Percentiles rank a stretch among this genome's conserved stretches.
These are phyloP conservation scores for Chaenodraco wilsoni DNA, from an alignment of 2,797 vertebrate species.

Conservation along the genomic window DNA sequence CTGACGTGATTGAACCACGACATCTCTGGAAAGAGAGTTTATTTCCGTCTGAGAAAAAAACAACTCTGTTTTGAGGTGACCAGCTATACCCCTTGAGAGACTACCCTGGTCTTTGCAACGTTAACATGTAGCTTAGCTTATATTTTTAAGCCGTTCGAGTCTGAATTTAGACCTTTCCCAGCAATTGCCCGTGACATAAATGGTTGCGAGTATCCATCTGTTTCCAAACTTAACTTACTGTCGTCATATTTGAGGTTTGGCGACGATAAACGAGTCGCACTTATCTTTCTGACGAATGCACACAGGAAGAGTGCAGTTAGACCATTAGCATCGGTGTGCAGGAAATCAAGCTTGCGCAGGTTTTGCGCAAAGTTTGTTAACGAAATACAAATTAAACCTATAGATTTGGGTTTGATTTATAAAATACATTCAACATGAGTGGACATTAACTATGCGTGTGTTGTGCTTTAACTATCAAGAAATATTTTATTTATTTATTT, in stretches of 20 bases:
- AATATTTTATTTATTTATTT: not conserved
- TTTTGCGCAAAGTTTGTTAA: constrained; percentile 44
- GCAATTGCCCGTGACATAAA: not conserved
- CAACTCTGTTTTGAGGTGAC: constrained; percentile 8
- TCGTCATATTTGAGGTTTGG: not conserved
- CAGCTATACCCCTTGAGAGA: not conserved
- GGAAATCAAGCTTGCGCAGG: constrained; percentile 56
- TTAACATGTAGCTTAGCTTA: constrained; percentile 45
- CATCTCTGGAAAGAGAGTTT: constrained; percentile 62
- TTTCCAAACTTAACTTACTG: constrained; percentile 4
- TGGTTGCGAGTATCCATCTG: not conserved
- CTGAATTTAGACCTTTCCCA: not conserved
- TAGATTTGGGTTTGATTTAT: not conserved
- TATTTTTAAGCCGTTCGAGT: not conserved
- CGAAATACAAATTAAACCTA: fast-evolving
- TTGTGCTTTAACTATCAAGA: fast-evolving
- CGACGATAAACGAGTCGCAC: not conserved
- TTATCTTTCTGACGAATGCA: constrained; percentile 31
- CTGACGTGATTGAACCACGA: constrained; percentile 78
- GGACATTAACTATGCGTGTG: fast-evolving
- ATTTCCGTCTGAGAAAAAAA: not conserved
- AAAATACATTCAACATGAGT: fast-evolving
- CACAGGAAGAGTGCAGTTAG: constrained; percentile 48
- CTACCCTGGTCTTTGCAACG: constrained; percentile 1
- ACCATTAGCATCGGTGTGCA: not conserved